Conservation (phyloP, 2,888 invertebrate genomes). For the Cordilura impudica region DNA sequence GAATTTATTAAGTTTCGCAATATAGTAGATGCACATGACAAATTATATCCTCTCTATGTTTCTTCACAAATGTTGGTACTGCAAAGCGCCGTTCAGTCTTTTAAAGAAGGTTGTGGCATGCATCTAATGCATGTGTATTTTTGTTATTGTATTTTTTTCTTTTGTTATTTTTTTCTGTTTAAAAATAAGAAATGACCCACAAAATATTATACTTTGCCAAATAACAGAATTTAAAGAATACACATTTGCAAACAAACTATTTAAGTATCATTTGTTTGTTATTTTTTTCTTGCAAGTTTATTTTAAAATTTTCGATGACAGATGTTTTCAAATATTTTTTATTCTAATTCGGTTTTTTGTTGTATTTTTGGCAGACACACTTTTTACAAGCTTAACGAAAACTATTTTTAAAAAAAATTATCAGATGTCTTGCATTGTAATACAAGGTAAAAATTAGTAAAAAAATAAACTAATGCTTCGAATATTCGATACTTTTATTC, state of each 20-base stretch:
- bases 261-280: neutral
- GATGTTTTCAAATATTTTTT: constrained; percentile 40
- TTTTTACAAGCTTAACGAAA: constrained; percentile 46
- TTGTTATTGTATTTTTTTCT: no score
- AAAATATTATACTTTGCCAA: constrained; percentile 39
- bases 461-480: constrained; percentile 14
- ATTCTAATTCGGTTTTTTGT: constrained; percentile 22
- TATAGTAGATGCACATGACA: neutral
- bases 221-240: constrained; percentile 10
- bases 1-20: neutral
- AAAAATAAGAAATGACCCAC: constrained; percentile 43
- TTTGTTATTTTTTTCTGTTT: no score
- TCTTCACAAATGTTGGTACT: neutral
- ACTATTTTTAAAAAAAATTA: constrained; percentile 55
- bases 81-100: constrained; percentile 47
- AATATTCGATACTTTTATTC: no score
- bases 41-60: neutral
- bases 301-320: constrained; percentile 44
- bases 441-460: constrained; percentile 10
- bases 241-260: neutral
- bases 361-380: constrained; percentile 43
- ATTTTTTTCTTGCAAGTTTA: constrained; percentile 14
- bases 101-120: constrained; percentile 13
- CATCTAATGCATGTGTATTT: constrained; percentile 14
- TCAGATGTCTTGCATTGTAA: constrained; percentile 56